Evolutionary conservation across 2,113 vertebrate genomes (phyloP).

Genomic region (Labrus mixtus): DNA sequence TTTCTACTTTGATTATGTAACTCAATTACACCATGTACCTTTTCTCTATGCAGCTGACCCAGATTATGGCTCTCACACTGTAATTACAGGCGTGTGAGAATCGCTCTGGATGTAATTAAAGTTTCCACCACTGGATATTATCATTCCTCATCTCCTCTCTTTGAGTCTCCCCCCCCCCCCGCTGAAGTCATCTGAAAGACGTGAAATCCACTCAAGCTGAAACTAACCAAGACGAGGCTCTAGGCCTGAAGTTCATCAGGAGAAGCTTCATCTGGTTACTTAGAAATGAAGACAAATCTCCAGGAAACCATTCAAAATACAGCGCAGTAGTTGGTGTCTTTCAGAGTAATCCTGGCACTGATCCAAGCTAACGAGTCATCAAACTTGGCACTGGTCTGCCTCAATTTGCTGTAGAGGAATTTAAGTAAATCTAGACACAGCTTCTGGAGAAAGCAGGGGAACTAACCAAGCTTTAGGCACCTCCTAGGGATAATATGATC

Average conservation of each 20-base stretch:
- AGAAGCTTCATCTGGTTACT: background rate
- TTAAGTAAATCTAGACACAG: background rate
- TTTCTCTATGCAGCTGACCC: conserved; percentile 9
- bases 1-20: conserved; percentile 25
- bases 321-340: background rate
- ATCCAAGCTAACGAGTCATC: background rate
- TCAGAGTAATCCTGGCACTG: background rate
- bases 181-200: background rate
- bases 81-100: conserved; percentile 6
- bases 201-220: background rate
- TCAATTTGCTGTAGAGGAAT: background rate
- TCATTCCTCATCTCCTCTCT: background rate
- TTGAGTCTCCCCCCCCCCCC: background rate
- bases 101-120: conserved; percentile 7
- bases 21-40: conserved; percentile 15
- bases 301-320: too few relatives aligned
- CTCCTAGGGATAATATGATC: too few relatives aligned
- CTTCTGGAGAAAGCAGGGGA: too few relatives aligned
- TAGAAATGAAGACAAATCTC: too few relatives aligned
- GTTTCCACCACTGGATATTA: conserved; percentile 2
- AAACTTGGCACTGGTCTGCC: background rate
- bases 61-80: conserved; percentile 6
- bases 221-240: background rate
- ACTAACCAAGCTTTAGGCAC: too few relatives aligned
- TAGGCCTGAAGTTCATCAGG: too few relatives aligned